Conservation (phyloP, 2,797 vertebrate species). For the Aythya fuligula region DNA sequence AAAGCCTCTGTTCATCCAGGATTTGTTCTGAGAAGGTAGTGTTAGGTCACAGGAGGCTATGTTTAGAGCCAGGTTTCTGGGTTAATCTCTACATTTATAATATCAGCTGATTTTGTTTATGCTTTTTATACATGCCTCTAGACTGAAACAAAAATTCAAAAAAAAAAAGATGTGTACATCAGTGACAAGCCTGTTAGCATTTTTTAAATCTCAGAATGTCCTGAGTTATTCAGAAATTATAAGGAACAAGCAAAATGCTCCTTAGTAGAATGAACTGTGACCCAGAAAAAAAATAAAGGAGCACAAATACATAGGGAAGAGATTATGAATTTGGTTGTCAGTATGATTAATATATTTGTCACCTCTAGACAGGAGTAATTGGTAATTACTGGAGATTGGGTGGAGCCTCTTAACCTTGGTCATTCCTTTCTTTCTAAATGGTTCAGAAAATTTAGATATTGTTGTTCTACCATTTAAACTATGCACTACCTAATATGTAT, state of each 20-base stretch:
- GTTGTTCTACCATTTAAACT: not conserved
- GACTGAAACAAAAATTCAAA: not conserved
- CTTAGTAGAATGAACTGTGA: not conserved
- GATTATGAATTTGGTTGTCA: not conserved
- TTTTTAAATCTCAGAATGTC: not conserved
- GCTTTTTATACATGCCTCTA: not conserved
- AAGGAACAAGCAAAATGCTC: not conserved
- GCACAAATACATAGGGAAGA: not conserved
- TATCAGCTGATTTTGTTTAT: not conserved
- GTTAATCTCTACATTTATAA: constrained; percentile 26
- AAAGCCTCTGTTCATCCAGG: constrained; percentile 14
- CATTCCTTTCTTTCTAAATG: not conserved
- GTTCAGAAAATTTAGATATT: not conserved
- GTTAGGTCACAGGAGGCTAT: constrained; percentile 31
- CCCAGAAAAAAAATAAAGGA: not conserved
- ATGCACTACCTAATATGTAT: not conserved
- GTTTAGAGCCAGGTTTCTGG: constrained; percentile 34
- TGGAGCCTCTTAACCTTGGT: not conserved
- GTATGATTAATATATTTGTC: not conserved
- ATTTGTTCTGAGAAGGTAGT: constrained; percentile 24
- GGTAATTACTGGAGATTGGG: not conserved
- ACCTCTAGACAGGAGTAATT: not conserved
- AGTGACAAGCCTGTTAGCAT: not conserved
- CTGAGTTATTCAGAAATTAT: not conserved
- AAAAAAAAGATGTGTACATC: not conserved